phyloP scores from a whole-genome alignment of 2,888 invertebrate genomes.

The Leptodirus hochenwartii region DNA sequence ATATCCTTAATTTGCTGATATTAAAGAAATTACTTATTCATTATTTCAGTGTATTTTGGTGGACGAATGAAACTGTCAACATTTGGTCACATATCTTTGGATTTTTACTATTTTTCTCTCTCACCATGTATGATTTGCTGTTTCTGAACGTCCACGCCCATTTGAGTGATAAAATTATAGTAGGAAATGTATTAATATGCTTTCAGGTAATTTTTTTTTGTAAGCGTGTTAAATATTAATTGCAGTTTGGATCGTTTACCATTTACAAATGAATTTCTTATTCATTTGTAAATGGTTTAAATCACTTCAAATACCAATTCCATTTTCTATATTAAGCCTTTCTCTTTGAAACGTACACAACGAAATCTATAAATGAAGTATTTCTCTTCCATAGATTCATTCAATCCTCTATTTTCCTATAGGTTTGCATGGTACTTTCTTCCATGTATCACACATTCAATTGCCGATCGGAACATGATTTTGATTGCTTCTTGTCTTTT shows the following conservation, averaged over 20 bases:
- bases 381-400: too few species aligned
- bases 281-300: too few species aligned
- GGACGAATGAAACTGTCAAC: constrained; percentile 95
- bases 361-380: too few species aligned
- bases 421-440: constrained; percentile 87
- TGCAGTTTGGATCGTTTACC: too few species aligned
- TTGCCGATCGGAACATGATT: constrained; percentile 75
- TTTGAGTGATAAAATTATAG: constrained; percentile 66
- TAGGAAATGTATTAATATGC: constrained; percentile 65
- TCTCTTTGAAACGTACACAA: too few species aligned
- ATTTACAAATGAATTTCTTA: too few species aligned
- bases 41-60: constrained; percentile 70
- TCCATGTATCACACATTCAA: constrained; percentile 89
- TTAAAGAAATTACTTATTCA: constrained; percentile 4
- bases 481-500: constrained; percentile 70
- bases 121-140: constrained; percentile 69
- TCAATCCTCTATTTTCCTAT: constrained; percentile 22
- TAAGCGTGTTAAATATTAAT: constrained; percentile 4
- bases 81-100: constrained; percentile 94
- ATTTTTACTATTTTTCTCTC: constrained; percentile 61
- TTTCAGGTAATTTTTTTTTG: constrained; percentile 51
- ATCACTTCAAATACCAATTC: too few species aligned
- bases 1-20: too few species aligned
- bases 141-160: constrained; percentile 64
- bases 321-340: too few species aligned